These are phyloP conservation scores for Sicus ferrugineus DNA, from an alignment of 2,888 invertebrate species.

Conservation along the genomic window DNA sequence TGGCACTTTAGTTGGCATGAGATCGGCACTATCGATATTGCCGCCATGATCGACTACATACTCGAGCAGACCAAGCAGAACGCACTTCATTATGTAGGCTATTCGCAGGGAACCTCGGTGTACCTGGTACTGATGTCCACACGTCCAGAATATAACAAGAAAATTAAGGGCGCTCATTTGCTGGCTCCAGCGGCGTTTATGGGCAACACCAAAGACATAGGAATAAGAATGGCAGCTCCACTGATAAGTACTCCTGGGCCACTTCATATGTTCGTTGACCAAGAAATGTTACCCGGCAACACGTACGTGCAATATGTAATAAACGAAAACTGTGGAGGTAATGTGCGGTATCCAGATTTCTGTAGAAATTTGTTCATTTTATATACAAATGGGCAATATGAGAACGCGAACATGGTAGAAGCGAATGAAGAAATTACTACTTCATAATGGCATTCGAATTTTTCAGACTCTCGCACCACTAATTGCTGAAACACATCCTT, in stretches of 20 bases:
- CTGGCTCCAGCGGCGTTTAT: constrained; percentile 55
- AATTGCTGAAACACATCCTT: not conserved
- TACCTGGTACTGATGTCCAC: constrained; percentile 44
- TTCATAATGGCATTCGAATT: too few relatives aligned
- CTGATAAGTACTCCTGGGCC: constrained; percentile 31
- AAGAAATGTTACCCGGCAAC: constrained; percentile 17
- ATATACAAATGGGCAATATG: not conserved
- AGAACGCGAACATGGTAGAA: constrained; percentile 34
- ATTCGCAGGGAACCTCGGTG: constrained; percentile 48
- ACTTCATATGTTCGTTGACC: constrained; percentile 13
- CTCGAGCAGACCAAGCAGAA: constrained; percentile 35
- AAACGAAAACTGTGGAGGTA: constrained; percentile 16
- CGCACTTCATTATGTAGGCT: constrained; percentile 44
- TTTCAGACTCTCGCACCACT: not conserved
- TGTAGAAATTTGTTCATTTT: constrained; percentile 1
- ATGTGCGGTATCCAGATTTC: constrained; percentile 30
- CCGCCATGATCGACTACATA: constrained; percentile 51
- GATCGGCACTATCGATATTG: constrained; percentile 72
- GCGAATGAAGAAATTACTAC: too few relatives aligned
- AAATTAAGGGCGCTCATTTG: constrained; percentile 45
- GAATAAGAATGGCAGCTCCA: constrained; percentile 46
- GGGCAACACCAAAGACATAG: constrained; percentile 60
- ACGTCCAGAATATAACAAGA: constrained; percentile 44
- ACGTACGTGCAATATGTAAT: constrained; percentile 11
- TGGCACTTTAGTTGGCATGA: constrained; percentile 78